Evolutionary conservation across 2,888 invertebrate genomes (phyloP).

Genomic region (Sphecodes monilicornis): DNA sequence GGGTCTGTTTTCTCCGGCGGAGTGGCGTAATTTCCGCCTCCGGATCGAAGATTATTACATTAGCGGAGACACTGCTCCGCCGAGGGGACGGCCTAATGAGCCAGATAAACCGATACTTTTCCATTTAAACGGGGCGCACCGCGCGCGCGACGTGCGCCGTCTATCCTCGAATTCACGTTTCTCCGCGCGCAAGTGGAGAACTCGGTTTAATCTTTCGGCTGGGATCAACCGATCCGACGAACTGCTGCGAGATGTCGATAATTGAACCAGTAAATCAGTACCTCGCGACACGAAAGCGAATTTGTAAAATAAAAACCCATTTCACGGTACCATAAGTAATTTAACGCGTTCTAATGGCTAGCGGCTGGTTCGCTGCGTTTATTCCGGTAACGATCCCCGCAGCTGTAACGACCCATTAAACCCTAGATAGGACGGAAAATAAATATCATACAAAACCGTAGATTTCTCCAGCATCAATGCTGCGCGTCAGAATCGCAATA

Average conservation of each 20-base stretch:
- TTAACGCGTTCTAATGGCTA: neutral
- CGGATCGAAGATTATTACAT: constrained; percentile 51
- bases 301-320: neutral
- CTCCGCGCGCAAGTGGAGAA: neutral
- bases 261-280: neutral
- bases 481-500: neutral
- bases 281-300: neutral
- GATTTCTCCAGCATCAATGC: neutral
- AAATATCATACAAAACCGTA: neutral
- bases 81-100: constrained; percentile 28
- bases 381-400: neutral
- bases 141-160: neutral
- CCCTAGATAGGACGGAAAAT: neutral
- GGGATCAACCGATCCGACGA: neutral
- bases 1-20: constrained; percentile 32
- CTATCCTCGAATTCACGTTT: neutral
- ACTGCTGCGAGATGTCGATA: neutral
- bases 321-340: neutral
- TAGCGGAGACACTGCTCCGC: constrained; percentile 23
- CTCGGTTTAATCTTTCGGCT: neutral
- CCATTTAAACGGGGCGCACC: constrained; percentile 11
- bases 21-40: constrained; percentile 43
- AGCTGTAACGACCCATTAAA: neutral
- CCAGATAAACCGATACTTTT: constrained; percentile 47
- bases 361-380: neutral